Percentiles rank a stretch among this genome's conserved stretches.
Conservation (phyloP, 2,113 vertebrate genomes). For the Cyanoramphus novaezelandiae region DNA sequence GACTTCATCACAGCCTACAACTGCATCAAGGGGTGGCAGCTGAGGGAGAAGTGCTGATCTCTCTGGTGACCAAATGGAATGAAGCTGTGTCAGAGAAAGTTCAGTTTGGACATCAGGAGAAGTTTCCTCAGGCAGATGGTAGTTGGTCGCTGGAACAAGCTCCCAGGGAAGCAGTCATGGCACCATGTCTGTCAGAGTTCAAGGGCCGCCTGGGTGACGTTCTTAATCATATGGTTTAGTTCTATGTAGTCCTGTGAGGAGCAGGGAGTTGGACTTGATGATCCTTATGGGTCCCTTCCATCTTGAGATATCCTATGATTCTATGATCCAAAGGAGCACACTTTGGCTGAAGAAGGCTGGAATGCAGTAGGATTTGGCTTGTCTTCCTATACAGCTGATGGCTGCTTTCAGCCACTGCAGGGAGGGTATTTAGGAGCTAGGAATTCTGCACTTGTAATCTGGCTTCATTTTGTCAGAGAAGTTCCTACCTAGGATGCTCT, state of each 20-base stretch:
- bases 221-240: neutral
- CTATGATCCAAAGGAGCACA: neutral
- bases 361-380: neutral
- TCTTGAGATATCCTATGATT: neutral
- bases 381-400: neutral
- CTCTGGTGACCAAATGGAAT: neutral
- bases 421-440: neutral
- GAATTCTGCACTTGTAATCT: neutral
- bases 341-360: neutral
- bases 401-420: neutral
- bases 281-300: neutral
- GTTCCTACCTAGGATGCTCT: neutral
- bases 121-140: neutral
- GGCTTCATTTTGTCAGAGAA: neutral
- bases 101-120: neutral
- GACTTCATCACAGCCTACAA: neutral
- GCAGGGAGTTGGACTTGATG: neutral
- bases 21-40: accelerated
- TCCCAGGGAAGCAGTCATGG: neutral
- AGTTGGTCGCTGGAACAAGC: neutral
- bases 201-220: accelerated
- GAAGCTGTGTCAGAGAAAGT: neutral
- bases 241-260: neutral
- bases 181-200: neutral
- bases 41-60: neutral